Conservation (phyloP, 2,888 invertebrate genomes). For the Pantelozetes paolii region DNA sequence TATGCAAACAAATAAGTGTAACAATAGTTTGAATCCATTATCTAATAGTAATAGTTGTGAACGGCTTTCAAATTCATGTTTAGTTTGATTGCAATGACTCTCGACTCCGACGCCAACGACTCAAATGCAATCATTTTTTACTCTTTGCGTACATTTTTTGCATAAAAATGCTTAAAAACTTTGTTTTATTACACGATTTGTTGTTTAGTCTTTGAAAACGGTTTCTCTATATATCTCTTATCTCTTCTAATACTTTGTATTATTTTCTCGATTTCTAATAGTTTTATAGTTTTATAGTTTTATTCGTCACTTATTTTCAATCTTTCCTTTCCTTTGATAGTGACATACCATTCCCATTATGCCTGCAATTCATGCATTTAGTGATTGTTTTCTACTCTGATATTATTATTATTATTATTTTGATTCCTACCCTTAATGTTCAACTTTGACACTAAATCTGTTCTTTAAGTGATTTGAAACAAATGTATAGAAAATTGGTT, state of each 20-base stretch:
- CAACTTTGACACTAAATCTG: constrained; percentile 20
- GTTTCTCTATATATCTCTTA: neutral
- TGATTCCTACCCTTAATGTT: constrained; percentile 9
- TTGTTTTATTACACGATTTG: constrained; percentile 29
- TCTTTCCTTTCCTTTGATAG: neutral
- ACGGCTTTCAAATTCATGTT: constrained; percentile 27
- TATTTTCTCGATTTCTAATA: constrained; percentile 17
- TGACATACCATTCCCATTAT: constrained; percentile 9
- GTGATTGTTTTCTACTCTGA: constrained; percentile 5
- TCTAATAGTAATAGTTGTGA: neutral
- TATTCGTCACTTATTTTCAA: constrained; percentile 12
- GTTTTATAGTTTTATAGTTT: neutral
- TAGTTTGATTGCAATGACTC: constrained; percentile 32
- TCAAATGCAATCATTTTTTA: constrained; percentile 23
- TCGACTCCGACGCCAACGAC: constrained; percentile 33
- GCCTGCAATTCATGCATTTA: neutral
- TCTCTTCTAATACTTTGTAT: neutral
- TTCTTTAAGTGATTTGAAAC: constrained; percentile 22
- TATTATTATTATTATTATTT: no score
- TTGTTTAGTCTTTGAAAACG: neutral
- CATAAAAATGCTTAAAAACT: neutral
- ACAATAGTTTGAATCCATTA: constrained; percentile 22
- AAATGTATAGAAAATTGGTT: constrained; percentile 7
- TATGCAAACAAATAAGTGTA: constrained; percentile 22
- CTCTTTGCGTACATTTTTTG: constrained; percentile 14